Conservation (phyloP, 2,113 vertebrate genomes). For the Alligator mississippiensis region DNA sequence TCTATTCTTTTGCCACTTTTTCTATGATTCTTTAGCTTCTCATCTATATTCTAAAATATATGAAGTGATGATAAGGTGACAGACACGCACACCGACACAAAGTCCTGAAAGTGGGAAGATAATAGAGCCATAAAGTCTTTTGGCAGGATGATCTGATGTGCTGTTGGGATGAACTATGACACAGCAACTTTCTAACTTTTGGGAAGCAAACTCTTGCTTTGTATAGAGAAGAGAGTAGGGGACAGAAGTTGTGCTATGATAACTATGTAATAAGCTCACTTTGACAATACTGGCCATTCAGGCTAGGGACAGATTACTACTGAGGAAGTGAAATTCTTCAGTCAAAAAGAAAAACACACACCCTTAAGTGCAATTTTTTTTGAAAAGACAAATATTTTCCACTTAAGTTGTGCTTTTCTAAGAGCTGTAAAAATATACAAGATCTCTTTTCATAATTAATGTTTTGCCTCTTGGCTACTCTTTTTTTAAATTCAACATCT, state of each 20-base stretch:
- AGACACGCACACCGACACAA: rapidly evolving
- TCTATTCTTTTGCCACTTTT: slow-evolving; percentile 14
- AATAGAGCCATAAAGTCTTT: background rate
- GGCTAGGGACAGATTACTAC: background rate
- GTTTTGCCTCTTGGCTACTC: slow-evolving; percentile 11
- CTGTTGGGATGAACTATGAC: background rate
- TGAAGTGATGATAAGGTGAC: background rate
- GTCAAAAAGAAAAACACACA: background rate
- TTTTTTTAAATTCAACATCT: slow-evolving; percentile 43
- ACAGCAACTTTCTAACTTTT: background rate
- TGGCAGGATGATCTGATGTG: background rate
- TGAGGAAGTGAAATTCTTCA: background rate
- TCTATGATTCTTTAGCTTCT: background rate
- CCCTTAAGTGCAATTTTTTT: background rate
- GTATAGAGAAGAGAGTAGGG: background rate
- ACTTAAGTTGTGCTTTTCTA: background rate
- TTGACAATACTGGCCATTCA: background rate
- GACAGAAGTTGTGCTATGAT: background rate
- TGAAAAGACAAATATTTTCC: background rate
- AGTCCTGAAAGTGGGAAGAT: background rate
- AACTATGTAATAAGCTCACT: background rate
- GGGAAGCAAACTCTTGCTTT: background rate
- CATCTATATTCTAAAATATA: background rate
- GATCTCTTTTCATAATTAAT: slow-evolving; percentile 11
- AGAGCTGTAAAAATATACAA: background rate